Evolutionary conservation across 2,113 vertebrate species (phyloP).

Genomic region (Phrynosoma platyrhinos): DNA sequence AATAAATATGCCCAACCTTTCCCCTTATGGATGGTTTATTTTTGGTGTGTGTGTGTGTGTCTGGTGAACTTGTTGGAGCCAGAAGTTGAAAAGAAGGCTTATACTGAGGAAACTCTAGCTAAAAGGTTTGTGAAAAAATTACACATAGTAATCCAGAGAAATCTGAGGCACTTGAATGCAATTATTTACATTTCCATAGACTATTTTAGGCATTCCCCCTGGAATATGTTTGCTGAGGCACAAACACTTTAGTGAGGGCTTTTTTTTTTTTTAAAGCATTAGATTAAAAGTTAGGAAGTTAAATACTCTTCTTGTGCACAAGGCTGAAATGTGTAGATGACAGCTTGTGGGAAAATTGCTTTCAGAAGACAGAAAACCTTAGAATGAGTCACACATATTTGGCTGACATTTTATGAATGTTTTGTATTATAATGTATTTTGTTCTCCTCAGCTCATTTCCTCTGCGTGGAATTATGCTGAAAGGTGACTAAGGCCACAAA

Average conservation of each 20-base stretch:
- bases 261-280: background rate
- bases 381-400: background rate
- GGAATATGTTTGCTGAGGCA: background rate
- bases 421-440: background rate
- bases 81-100: background rate
- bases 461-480: background rate
- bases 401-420: background rate
- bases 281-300: background rate
- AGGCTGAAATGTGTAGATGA: background rate
- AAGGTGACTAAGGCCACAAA: background rate
- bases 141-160: background rate
- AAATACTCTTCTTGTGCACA: background rate
- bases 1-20: background rate
- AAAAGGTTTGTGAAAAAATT: background rate
- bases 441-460: background rate
- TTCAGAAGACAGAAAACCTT: background rate
- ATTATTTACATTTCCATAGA: background rate
- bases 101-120: background rate
- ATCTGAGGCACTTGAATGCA: background rate
- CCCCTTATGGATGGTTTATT: too few species aligned
- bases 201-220: background rate
- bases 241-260: background rate
- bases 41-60: too few species aligned
- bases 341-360: background rate
- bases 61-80: background rate